Evolutionary conservation across 2,113 vertebrate genomes (phyloP).

Genomic region (Neoarius graeffei): DNA sequence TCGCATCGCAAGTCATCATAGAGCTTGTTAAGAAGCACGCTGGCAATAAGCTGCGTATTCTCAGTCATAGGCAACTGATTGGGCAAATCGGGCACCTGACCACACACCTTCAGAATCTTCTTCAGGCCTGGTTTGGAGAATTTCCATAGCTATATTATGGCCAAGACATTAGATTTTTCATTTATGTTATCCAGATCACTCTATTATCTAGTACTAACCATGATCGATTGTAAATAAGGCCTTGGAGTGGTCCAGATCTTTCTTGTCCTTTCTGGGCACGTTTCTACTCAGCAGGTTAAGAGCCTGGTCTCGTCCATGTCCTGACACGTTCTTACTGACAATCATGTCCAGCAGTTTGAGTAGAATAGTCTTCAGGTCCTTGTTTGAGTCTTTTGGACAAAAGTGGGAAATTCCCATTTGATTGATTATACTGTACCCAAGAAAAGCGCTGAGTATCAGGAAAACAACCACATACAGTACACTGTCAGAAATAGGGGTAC

Average conservation of each 20-base stretch:
- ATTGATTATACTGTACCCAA: not conserved
- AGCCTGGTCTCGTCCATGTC: conserved; percentile 90
- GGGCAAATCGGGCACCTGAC: conserved; percentile 89
- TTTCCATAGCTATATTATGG: conserved; percentile 4
- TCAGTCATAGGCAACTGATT: conserved; percentile 88
- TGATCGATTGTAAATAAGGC: conserved; percentile 87
- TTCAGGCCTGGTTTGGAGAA: conserved; percentile 78
- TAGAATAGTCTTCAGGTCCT: conserved; percentile 86
- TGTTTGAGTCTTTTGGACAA: conserved; percentile 78
- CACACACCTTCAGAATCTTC: conserved; percentile 93
- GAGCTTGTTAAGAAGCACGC: conserved; percentile 88
- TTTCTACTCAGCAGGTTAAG: conserved; percentile 93
- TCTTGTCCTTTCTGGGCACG: conserved; percentile 83
- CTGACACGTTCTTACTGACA: conserved; percentile 85
- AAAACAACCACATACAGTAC: not conserved
- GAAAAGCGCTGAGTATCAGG: not conserved
- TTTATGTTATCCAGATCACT: not conserved
- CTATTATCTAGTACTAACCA: conserved; percentile 70
- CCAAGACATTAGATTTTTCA: not conserved
- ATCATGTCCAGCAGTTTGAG: conserved; percentile 87
- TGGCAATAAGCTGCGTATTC: conserved; percentile 92
- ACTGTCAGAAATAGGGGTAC: too few species aligned
- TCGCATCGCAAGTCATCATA: conserved; percentile 92
- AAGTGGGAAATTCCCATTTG: not conserved
- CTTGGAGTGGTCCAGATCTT: conserved; percentile 79